Evolutionary conservation across 2,113 vertebrate species (phyloP), one percentile per base, ranked within the genome.

Genomic region (Eptesicus fuscus): DNA sequence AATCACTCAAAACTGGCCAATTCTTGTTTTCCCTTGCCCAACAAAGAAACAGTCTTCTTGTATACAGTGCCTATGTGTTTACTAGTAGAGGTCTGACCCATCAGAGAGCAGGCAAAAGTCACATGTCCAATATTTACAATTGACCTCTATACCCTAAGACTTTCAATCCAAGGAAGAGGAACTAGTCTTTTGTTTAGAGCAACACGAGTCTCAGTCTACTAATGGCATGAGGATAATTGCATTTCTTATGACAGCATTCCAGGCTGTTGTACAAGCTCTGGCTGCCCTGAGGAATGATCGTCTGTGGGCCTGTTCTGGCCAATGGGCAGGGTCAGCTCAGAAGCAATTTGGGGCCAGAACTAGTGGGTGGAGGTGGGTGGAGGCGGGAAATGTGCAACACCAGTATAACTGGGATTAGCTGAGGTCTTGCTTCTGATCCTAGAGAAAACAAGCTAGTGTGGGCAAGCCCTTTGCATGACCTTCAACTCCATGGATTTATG

Each of bases 321-420:
- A 67, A 67, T 44, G 42, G 91, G 65, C 90, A 49, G 40, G 53
- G 71, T 59, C 65, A 96, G 69, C 47, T 63, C 14, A 49, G 83
- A 49, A 85, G 89, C 30, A 85, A 83, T 88, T 40, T 90, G 47
- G 65, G 51, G 63, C 83, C 56, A 89, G 88, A 91, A 49, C 70
- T 14, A 51, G 94, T 93, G 90, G 93, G 95, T 28, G 82, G 88
- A 73, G 83, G 35, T 79, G 83, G 76, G 79, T 28, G 69, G 88
- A 92, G 78, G 77, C 4, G 5, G 89, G 83, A 97, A 96, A 84
- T 76, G 40, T 7, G 63, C 37, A 82, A 71, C 56, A 49, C 28
- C 32, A 23, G 78, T 59, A 2, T 65, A 95, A 40, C 87, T 49
- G 91, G 95, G 73, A 76, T 77, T 80, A 73, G 32, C 17, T 59